Percentiles rank a stretch among this genome's conserved stretches.
phyloP scores from a whole-genome alignment of 2,888 invertebrate genomes.

The Aspidiotus rigidus region DNA sequence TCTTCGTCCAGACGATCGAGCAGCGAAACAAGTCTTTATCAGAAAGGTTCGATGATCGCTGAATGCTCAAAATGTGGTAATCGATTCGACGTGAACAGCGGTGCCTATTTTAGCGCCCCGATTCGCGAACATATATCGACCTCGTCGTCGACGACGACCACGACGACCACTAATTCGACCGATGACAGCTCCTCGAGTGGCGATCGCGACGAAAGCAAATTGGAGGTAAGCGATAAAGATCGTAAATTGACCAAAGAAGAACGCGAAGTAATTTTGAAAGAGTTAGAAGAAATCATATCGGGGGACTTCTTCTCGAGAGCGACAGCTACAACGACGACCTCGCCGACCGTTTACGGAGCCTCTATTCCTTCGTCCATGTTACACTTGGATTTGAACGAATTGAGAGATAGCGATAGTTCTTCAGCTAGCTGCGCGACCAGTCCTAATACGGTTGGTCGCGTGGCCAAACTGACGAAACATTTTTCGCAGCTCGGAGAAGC shows the following conservation, averaged over 20 bases:
- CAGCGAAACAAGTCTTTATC: conserved; percentile 16
- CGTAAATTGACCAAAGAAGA: conserved; percentile 39
- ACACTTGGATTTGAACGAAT: conserved; percentile 19
- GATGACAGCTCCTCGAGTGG: conserved; percentile 5
- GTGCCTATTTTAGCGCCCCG: conserved; percentile 11
- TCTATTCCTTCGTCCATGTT: conserved; percentile 24
- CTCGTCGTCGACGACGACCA: background rate
- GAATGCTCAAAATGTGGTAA: conserved; percentile 28
- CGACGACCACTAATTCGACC: conserved; percentile 4
- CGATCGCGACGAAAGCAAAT: background rate
- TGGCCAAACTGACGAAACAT: conserved; percentile 60
- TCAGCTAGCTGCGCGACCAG: conserved; percentile 11
- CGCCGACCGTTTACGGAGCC: background rate
- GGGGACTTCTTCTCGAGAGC: conserved; percentile 48
- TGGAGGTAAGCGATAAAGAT: background rate
- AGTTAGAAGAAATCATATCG: conserved; percentile 40
- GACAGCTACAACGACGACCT: conserved; percentile 51
- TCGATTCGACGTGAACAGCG: conserved; percentile 15
- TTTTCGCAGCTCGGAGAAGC: conserved; percentile 48
- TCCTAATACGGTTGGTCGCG: conserved; percentile 48
- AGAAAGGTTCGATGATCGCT: conserved; percentile 11
- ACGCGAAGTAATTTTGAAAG: conserved; percentile 38
- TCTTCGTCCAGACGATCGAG: conserved; percentile 16
- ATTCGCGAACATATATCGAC: conserved; percentile 9
- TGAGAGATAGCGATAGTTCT: conserved; percentile 16